A percentile compares a stretch with the other conserved stretches of the same genome.
Conservation (phyloP, 2,113 vertebrate species). For the Sapajus apella region DNA sequence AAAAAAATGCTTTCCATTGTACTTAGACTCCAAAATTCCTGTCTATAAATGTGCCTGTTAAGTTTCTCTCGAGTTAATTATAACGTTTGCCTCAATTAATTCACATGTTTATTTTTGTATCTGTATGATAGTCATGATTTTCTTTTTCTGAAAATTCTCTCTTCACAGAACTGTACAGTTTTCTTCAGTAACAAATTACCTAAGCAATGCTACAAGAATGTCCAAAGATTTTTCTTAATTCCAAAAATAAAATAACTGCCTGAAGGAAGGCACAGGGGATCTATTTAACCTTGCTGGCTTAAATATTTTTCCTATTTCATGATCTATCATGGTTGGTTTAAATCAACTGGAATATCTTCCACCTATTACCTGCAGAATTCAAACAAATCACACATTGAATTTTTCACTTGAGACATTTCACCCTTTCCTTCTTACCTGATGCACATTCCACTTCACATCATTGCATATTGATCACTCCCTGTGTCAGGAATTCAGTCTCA, state of each 20-base stretch:
- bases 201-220: background rate
- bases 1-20: background rate
- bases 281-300: constrained; percentile 55
- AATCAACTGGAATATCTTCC: constrained; percentile 59
- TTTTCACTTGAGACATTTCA: constrained; percentile 60
- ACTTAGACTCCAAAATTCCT: background rate
- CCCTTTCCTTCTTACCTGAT: constrained; percentile 59
- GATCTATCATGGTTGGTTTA: constrained; percentile 45
- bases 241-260: constrained; percentile 1
- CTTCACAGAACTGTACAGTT: background rate
- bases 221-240: background rate
- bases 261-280: background rate
- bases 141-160: constrained; percentile 15
- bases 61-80: background rate
- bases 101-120: background rate
- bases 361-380: constrained; percentile 59
- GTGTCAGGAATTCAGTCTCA: constrained; percentile 58
- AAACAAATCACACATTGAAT: constrained; percentile 51
- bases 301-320: constrained; percentile 63
- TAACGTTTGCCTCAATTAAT: background rate
- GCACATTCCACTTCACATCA: constrained; percentile 57
- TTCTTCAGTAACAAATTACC: background rate
- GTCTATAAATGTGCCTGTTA: background rate
- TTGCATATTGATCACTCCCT: constrained; percentile 51
- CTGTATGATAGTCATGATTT: background rate